A percentile compares a stretch with the other conserved stretches of the same genome.
These are phyloP conservation scores for Creontiades dilutus DNA, from an alignment of 2,888 invertebrate species.

Conservation along the genomic window DNA sequence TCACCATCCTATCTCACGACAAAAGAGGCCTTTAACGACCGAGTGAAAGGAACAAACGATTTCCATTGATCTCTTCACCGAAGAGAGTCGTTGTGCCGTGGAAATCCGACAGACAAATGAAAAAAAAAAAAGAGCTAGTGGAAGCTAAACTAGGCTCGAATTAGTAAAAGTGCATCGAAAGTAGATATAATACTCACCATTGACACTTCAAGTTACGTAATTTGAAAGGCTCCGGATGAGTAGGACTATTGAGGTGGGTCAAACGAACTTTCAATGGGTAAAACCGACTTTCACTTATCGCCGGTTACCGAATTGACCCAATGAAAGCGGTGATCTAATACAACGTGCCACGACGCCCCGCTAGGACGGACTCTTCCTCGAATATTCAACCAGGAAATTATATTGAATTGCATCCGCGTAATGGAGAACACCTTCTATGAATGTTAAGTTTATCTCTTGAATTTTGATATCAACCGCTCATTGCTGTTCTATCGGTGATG, in stretches of 20 bases:
- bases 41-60: slow-evolving; percentile 4
- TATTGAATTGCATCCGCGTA: too few relatives aligned
- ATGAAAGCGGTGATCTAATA: background rate
- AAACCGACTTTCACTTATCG: slow-evolving; percentile 8
- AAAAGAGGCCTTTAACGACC: background rate
- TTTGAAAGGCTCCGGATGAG: background rate
- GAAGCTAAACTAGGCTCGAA: background rate
- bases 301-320: slow-evolving; percentile 3
- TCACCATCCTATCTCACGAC: background rate
- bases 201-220: background rate
- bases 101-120: background rate
- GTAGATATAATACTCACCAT: background rate
- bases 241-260: background rate
- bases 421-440: too few relatives aligned
- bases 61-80: background rate
- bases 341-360: too few relatives aligned
- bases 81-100: background rate
- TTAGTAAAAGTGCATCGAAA: slow-evolving; percentile 12
- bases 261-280: slow-evolving; percentile 34
- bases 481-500: too few relatives aligned
- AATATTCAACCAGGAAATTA: too few relatives aligned
- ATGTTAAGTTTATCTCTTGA: too few relatives aligned
- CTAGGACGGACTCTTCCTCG: too few relatives aligned
- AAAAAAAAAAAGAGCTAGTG: too few relatives aligned
- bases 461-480: too few relatives aligned